phyloP scores from a whole-genome alignment of 2,797 vertebrate genomes.

The Eulemur mongoz region DNA sequence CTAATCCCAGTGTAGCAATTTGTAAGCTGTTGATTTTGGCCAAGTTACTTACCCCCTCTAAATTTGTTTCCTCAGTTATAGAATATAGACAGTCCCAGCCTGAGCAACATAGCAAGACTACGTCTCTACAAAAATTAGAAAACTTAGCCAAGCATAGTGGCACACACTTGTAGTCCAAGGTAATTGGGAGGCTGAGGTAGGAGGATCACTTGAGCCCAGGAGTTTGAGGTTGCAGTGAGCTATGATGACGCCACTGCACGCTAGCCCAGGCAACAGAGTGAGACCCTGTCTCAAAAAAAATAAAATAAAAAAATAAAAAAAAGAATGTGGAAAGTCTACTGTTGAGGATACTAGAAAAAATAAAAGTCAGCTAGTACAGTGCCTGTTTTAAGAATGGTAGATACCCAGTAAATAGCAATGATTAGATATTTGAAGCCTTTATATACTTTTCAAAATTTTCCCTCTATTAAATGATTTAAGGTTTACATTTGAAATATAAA shows the following conservation, averaged over 20 bases:
- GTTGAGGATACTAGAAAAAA: not conserved
- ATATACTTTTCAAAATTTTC: not conserved
- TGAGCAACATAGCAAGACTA: not conserved
- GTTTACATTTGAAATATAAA: constrained; percentile 4
- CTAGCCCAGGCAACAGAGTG: not conserved
- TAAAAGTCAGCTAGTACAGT: not conserved
- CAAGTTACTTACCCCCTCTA: not conserved
- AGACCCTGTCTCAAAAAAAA: not conserved
- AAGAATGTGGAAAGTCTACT: not conserved
- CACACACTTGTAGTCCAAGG: not conserved
- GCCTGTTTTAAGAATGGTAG: not conserved
- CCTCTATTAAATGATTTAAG: not conserved
- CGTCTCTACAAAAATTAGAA: not conserved
- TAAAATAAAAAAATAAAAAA: too few species aligned
- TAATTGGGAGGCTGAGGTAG: not conserved
- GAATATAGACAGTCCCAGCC: not conserved
- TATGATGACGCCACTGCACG: not conserved
- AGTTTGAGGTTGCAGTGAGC: not conserved
- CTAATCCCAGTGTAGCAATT: not conserved
- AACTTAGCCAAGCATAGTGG: not conserved
- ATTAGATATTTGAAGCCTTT: not conserved
- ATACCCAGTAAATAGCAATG: not conserved
- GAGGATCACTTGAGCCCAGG: not conserved
- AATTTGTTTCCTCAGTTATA: not conserved
- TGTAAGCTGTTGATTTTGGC: not conserved